Base-by-base conservation (phyloP, 2,888 invertebrate species). In the Epinotia demarniana region DNA sequence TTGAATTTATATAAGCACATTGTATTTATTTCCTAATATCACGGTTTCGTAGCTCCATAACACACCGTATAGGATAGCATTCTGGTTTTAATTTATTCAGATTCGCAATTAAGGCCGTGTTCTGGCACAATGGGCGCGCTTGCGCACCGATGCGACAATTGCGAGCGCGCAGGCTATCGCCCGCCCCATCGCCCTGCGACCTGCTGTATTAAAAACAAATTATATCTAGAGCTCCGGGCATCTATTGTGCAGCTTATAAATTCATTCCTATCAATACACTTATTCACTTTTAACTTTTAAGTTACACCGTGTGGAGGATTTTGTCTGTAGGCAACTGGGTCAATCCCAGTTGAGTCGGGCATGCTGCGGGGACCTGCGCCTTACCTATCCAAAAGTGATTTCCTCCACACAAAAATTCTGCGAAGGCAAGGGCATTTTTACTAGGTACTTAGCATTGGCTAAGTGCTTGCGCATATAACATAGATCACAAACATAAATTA, bases 51-150 rank as follows among this genome's bases (percentile, higher is more conserved):
- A 86, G 78, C 86, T 88, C 86, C 80, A 77, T 81, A 79, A 79
- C 81, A 83, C 80, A 82, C 86, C 82, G 86, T 87, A 86, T 84
- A 86, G 86, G 91, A 89, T 88, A 88, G 87, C 86, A 87, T 90
- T 90, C 91, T 89, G 81, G 87, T 91, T 92, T 92, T 93, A 92
- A 93, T 93, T 93, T 92, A 93, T 93, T 89, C 93, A 83, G 83
- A 84, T 84, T 83, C 80, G 93, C 92, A 93, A 93, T 93, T 92
- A 93, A 92, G 92, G 92, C 87, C 86, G 86, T 92, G 92, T 92
- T 90, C 86, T 87, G 79, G 84, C 87, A 92, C 93, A 92, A 92
- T 92, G 89, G 86, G 85, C 78, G 87, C 86, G 86, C 83, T 83
- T 84, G 86, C 87, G 87, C 85, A 86, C 23, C 80, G 90, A 92